Evolutionary conservation across 2,113 vertebrate species (phyloP).

Genomic region (Upupa epops): DNA sequence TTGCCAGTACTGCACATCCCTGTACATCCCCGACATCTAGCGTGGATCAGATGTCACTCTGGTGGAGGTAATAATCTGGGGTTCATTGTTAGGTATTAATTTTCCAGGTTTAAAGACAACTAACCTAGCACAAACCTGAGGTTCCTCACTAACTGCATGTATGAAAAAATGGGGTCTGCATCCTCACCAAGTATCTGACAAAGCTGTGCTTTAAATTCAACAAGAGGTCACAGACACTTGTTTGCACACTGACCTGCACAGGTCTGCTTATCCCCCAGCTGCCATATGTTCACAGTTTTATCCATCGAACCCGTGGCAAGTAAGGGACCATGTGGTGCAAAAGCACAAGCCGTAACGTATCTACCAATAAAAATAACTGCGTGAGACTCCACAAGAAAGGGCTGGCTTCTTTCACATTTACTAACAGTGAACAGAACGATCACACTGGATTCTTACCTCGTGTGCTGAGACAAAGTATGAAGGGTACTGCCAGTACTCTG

Average conservation of each 20-base stretch:
- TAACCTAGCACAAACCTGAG: background rate
- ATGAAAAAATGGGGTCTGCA: background rate
- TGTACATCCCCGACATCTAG: background rate
- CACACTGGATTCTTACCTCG: slow-evolving; percentile 75
- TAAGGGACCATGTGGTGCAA: slow-evolving; percentile 79
- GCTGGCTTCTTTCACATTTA: background rate
- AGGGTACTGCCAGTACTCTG: slow-evolving; percentile 81
- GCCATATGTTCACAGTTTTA: slow-evolving; percentile 88
- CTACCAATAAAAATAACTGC: slow-evolving; percentile 68
- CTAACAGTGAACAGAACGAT: background rate
- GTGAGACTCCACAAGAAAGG: background rate
- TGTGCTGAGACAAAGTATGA: slow-evolving; percentile 83
- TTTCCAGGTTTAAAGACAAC: background rate
- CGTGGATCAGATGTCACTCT: background rate
- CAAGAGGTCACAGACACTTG: background rate
- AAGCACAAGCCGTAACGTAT: slow-evolving; percentile 88
- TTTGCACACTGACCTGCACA: slow-evolving; percentile 70
- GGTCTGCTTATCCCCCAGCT: slow-evolving; percentile 70
- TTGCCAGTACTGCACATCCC: background rate
- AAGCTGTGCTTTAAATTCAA: background rate
- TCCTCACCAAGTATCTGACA: background rate
- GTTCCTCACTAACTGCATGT: background rate
- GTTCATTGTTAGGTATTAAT: background rate
- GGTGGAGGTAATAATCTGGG: background rate
- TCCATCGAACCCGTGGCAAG: slow-evolving; percentile 94